phyloP scores from a whole-genome alignment of 1,140 invertebrate species.

The Penaeus vannamei region DNA sequence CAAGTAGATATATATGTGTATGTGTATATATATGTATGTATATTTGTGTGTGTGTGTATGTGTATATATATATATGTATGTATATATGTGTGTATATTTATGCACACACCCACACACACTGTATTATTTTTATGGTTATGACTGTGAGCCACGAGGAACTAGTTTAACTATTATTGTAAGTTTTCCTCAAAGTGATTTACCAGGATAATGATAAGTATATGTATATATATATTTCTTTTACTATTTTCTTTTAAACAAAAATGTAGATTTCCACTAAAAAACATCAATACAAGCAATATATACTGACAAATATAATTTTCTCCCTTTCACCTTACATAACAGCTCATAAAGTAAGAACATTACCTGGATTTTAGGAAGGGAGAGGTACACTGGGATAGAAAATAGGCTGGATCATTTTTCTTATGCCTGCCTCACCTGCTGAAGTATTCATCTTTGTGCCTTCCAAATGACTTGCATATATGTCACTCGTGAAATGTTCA shows the following conservation, averaged over 20 bases:
- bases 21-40: background rate
- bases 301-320: background rate
- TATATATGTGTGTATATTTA: background rate
- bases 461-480: background rate
- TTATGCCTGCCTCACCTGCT: constrained; percentile 34
- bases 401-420: background rate
- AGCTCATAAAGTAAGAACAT: background rate
- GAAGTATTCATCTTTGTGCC: constrained; percentile 23
- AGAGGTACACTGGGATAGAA: too few species aligned
- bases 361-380: background rate
- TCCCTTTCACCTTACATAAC: background rate
- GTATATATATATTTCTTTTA: background rate
- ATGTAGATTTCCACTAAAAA: background rate
- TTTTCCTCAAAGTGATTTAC: too few species aligned
- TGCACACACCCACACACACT: background rate
- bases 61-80: background rate
- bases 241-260: background rate
- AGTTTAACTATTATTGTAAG: background rate
- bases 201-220: background rate
- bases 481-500: background rate
- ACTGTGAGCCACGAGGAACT: background rate
- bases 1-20: background rate
- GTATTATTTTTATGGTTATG: background rate
- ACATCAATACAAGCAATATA: background rate
- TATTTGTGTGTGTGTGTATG: background rate